Percentiles rank a stretch among this genome's conserved stretches.
Evolutionary conservation across 2,888 invertebrate species (phyloP).

Genomic region (Cepaea hortensis): DNA sequence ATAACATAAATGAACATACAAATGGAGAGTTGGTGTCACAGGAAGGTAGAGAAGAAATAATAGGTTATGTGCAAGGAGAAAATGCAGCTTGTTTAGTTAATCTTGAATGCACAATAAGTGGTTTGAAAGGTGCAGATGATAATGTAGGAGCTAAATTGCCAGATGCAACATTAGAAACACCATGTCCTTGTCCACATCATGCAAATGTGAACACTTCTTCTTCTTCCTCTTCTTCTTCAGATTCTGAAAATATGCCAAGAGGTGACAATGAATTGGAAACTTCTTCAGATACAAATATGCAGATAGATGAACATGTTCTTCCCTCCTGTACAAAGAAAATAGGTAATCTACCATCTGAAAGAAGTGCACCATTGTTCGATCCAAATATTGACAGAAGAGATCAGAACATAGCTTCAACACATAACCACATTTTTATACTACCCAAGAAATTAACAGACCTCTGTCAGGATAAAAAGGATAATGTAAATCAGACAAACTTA

Average conservation of each 20-base stretch:
- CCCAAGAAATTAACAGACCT: too few species aligned
- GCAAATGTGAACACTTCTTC: not conserved
- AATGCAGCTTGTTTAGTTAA: not conserved
- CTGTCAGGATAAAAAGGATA: too few species aligned
- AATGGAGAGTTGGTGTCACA: not conserved
- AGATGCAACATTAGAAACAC: not conserved
- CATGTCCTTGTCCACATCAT: slow-evolving; percentile 3
- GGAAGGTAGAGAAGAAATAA: not conserved
- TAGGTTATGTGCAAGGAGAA: not conserved
- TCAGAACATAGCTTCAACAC: too few species aligned
- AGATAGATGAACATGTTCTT: too few species aligned
- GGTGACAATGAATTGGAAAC: too few species aligned
- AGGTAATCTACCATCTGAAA: too few species aligned
- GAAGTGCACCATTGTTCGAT: too few species aligned
- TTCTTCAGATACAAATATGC: too few species aligned
- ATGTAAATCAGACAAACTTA: too few species aligned
- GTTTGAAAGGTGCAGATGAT: not conserved
- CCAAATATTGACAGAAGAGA: too few species aligned
- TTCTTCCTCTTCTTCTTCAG: not conserved
- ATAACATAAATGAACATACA: not conserved
- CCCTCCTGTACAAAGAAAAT: too few species aligned
- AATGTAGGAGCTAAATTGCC: not conserved
- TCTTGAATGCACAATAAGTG: not conserved
- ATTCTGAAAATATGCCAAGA: not conserved
- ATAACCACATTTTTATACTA: too few species aligned